Evolutionary conservation across 1,140 invertebrate species (phyloP).

Genomic region (Xylocopa sonorina): DNA sequence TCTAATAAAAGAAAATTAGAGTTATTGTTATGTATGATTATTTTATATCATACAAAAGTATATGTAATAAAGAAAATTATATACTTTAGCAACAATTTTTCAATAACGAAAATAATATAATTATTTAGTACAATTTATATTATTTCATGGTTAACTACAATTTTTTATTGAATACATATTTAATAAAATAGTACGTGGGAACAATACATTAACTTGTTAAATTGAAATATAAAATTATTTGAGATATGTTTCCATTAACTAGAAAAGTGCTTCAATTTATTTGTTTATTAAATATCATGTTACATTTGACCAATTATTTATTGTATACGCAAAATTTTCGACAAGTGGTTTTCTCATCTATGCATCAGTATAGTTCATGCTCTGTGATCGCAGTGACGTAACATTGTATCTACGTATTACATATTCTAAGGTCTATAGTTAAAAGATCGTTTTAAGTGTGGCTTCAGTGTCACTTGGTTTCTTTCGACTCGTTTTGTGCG

Average conservation of each 20-base stretch:
- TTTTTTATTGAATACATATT: background rate
- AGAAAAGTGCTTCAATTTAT: background rate
- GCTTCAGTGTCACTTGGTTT: no score
- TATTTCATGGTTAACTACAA: background rate
- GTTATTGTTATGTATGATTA: background rate
- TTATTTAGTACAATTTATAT: conserved; percentile 19
- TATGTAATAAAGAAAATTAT: conserved; percentile 5
- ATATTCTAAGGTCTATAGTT: no score
- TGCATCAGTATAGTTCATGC: no score
- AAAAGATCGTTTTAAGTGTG: no score
- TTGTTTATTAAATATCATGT: no score
- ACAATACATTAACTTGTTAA: background rate
- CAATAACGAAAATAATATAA: background rate
- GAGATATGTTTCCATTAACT: no score
- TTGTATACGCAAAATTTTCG: no score
- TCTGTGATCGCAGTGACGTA: no score
- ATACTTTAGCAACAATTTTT: conserved; percentile 31
- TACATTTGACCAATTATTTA: no score
- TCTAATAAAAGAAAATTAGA: conserved; percentile 9
- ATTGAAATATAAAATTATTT: no score
- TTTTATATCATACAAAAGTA: conserved; percentile 12
- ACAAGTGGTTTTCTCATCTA: conserved; percentile 12
- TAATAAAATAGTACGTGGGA: no score
- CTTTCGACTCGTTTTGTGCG: background rate
- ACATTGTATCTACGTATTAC: no score